Evolutionary conservation across 2,888 invertebrate species (phyloP), one percentile per base, ranked within the genome.

Genomic region (Harpalus rufipes): DNA sequence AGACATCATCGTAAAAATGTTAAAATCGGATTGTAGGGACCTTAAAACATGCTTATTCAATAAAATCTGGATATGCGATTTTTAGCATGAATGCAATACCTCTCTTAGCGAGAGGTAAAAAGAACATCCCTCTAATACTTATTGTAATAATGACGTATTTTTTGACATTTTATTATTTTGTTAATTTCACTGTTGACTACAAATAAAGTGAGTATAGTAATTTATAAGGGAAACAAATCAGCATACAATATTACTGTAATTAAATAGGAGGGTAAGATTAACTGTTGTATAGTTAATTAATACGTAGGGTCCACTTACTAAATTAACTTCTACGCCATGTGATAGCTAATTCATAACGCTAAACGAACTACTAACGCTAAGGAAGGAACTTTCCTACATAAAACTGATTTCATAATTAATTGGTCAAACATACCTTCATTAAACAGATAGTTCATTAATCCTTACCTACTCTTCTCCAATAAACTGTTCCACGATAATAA

Each of bases 321-420:
- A 78, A 74, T 74, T 74, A 74, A 44, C 72, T 44, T 74, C 44
- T 25, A 32, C 32, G 18, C 51, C 44, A 74, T 74, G 44, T 44
- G 72, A 68, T 74, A 74, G 72, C 44, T 74, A 74, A 74, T 74
- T 74, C 72, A 74, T 74, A 44, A 74, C 18, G 72, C 44, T 74
- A 74, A 74, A 74, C 12, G 72, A 74, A 74, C 41, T 39, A 51
- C 41, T 41, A 18, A 44, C 44, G 7, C 12, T 32, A 1, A 32
- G 63, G 10, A 18, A 7, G 12, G 8, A 12, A 63, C 59, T 25
- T 10, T 25, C 65, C 68, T 14, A 68, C 39, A 14, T 8, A 39
- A 68, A 51, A 51, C 12, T 51, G 10, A 51, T 12, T 51, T 51
- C 10, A 51, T 51, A 12, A 51, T 51, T 51, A 10, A 51, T 51